These are phyloP conservation scores for Itoplectis maculator DNA, from an alignment of 2,888 invertebrate genomes.

Conservation along the genomic window DNA sequence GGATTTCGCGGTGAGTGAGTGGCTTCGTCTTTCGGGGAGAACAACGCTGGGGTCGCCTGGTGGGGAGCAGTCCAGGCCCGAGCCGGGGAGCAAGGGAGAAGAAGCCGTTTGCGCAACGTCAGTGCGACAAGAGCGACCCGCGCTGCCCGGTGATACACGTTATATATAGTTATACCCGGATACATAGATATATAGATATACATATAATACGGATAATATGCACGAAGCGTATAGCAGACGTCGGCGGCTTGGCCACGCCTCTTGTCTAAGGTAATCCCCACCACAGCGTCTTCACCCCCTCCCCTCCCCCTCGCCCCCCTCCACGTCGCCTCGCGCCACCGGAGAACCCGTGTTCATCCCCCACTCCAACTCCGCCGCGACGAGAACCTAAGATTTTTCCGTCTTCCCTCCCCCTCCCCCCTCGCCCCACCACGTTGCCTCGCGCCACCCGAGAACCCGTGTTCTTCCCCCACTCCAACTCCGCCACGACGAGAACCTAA, in stretches of 20 bases:
- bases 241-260: conserved; percentile 82
- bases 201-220: conserved; percentile 2
- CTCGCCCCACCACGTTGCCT: no score
- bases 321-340: no score
- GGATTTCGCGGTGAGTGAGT: conserved; percentile 65
- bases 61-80: conserved; percentile 46
- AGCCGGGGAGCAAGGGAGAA: no score
- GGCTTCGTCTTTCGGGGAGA: conserved; percentile 60
- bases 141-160: conserved; percentile 30
- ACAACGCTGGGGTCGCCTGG: conserved; percentile 31
- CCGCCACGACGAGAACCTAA: conserved; percentile 61
- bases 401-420: no score
- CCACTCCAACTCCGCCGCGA: conserved; percentile 50
- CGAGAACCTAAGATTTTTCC: conserved; percentile 68
- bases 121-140: conserved; percentile 39
- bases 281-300: conserved; percentile 73
- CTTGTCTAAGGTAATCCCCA: conserved; percentile 83
- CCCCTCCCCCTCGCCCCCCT: no score
- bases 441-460: no score
- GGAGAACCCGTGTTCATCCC: conserved; percentile 67
- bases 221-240: conserved; percentile 14
- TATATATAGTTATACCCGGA: background rate
- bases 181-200: background rate
- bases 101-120: conserved; percentile 47
- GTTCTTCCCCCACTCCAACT: conserved; percentile 54